Evolutionary conservation across 2,888 invertebrate species (phyloP).

Genomic region (Lamellibrachia satsuma): DNA sequence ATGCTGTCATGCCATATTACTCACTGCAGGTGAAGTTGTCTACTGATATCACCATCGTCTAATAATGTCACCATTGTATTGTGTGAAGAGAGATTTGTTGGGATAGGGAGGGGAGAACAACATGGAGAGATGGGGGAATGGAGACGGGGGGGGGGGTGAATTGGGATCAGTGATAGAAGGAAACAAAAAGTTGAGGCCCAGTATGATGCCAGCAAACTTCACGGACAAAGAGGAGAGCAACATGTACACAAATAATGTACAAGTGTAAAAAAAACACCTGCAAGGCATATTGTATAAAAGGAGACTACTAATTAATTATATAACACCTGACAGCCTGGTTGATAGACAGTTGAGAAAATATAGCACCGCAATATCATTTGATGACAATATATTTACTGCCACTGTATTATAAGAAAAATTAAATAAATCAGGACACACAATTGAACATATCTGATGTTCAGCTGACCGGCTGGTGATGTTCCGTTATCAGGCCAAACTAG

Average conservation of each 20-base stretch:
- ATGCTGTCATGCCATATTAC: neutral
- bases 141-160: too few relatives aligned
- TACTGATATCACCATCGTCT: neutral
- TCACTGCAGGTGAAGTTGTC: neutral
- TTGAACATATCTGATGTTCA: neutral
- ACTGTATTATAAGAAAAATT: neutral
- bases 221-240: too few relatives aligned
- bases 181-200: too few relatives aligned
- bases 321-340: neutral
- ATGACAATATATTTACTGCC: neutral
- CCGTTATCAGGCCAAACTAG: neutral
- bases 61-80: neutral
- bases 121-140: too few relatives aligned
- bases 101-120: too few relatives aligned
- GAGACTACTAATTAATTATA: neutral
- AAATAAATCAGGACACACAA: neutral
- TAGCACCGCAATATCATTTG: neutral
- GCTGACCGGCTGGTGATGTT: neutral
- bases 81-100: too few relatives aligned
- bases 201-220: too few relatives aligned
- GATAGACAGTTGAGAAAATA: neutral
- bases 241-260: too few relatives aligned
- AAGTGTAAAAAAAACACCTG: too few relatives aligned
- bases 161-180: too few relatives aligned
- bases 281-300: too few relatives aligned